Base-by-base conservation (phyloP, 2,797 vertebrate species). In the Crenichthys baileyi region DNA sequence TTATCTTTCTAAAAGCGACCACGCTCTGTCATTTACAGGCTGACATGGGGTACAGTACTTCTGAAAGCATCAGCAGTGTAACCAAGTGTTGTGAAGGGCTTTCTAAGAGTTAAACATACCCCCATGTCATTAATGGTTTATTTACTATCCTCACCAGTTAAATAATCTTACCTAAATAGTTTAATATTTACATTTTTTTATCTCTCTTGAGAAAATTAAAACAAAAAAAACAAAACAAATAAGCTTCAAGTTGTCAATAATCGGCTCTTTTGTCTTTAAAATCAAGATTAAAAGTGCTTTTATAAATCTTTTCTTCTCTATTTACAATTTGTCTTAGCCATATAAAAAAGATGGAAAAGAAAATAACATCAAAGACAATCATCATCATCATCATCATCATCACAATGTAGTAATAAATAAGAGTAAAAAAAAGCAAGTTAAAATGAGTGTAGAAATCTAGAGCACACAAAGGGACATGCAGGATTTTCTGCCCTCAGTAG, bases 211-310 rank as follows among this genome's bases (percentile, higher is more conserved):
- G 95, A 94, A 95, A 94, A 95, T 77, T 51, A 36, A 68, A 94
- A 78, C n/a, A 63, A 83, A 75, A 78, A 78, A 73, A 73, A 24
- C 70, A 82, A 77, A 77, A 82, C 75, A 85, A 72, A 88, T 92
- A 95, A 92, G 93, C 94, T 96, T 96, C 96, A 96, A 96, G 96
- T 96, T 95, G 94, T 96, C 95, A 94, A 96, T 96, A 96, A 93
- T 95, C 93, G 94, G 95, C 94, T 95, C 96, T 97, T 95, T 94
- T 88, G 94, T 96, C 97, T 92, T 96, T 97, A 97, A 97, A 98
- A 98, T 97, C 97, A 97, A 97, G 97, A 97, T 98, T 96, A 97
- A 99, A 99, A 99, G 98, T 99, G 98, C 97, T 99, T 97, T 97
- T 97, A 97, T 98, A 98, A 98, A 96, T 95, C 96, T 95, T 98